Percentiles rank a stretch among this genome's conserved stretches.
These are phyloP conservation scores for Platorchestia sp. DNA, from an alignment of 1,140 invertebrate genomes.

Conservation along the genomic window DNA sequence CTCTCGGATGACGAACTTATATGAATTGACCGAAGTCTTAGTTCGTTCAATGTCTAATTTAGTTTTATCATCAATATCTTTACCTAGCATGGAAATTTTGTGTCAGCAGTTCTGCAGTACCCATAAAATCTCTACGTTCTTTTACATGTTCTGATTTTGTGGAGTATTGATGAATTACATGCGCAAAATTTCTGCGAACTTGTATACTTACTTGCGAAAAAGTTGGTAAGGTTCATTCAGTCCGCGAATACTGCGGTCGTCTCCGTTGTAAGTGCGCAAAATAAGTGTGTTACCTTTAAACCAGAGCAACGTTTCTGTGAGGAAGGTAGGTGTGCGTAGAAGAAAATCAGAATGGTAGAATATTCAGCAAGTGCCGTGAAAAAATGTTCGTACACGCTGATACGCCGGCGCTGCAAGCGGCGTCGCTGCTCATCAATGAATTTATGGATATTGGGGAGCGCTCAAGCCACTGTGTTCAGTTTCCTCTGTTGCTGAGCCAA, in stretches of 20 bases:
- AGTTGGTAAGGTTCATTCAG: background rate
- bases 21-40: too few relatives aligned
- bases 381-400: background rate
- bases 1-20: too few relatives aligned
- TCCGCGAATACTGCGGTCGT: background rate
- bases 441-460: background rate
- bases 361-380: background rate
- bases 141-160: background rate
- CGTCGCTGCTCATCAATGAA: background rate
- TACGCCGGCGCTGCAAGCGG: too few relatives aligned
- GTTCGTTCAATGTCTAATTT: background rate
- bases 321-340: background rate
- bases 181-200: background rate
- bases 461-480: background rate
- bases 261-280: background rate
- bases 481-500: background rate
- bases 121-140: background rate
- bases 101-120: background rate
- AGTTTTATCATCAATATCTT: background rate
- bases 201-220: background rate
- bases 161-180: background rate
- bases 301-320: background rate
- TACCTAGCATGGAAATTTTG: background rate
- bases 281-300: background rate
- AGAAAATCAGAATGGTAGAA: background rate